Evolutionary conservation across 2,113 vertebrate genomes (phyloP), one percentile per base, ranked within the genome.

Genomic region (Pampusana beccarii): DNA sequence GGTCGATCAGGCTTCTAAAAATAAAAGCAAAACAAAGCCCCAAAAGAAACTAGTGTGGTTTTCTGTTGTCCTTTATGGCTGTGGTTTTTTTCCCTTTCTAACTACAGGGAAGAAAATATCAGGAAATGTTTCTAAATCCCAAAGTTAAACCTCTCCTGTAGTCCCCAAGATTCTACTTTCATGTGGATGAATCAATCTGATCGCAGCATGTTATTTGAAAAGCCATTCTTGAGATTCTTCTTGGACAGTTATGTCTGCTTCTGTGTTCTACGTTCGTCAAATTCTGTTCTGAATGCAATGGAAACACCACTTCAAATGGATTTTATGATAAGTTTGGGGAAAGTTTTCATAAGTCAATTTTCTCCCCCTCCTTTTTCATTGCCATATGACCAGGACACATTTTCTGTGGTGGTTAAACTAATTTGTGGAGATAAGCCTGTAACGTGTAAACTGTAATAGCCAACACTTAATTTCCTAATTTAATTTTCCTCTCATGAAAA

Each of bases 11-110:
- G n/a, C 34, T 88, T 93, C 82, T 92, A 74, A 94, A 95, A 92
- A 91, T 80, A 91, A 80, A 77, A 77, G 29, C 25, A 88, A 83
- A 93, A 67, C 42, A 80, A 89, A 87, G 46, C 34, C 33, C 80
- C 36, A 6, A 17, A 88, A 77, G 44, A 82, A 94, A 66, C 24
- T 25, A 64, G 1, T 23, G 19, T 77, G 14, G 18, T 51, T 86
- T 94, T 80, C 62, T 80, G 19, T 33, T 83, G 34, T 71, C 48
- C 33, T 56, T 77, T 67, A 16, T 61, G 33, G 13, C 42, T 74
- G 33, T 66, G 21, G 0, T 2, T 8, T 44, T 44, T 13, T 0
- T 4, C 12, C 4, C 13, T 48, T 80, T 81, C 40, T 78, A 66
- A 58, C 29, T 56, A 44, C 38, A 54, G 8, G 25, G 33, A 77